Percentiles rank a stretch among this genome's conserved stretches.
Evolutionary conservation across 2,797 vertebrate species (phyloP).

Genomic region (Myripristis murdjan): DNA sequence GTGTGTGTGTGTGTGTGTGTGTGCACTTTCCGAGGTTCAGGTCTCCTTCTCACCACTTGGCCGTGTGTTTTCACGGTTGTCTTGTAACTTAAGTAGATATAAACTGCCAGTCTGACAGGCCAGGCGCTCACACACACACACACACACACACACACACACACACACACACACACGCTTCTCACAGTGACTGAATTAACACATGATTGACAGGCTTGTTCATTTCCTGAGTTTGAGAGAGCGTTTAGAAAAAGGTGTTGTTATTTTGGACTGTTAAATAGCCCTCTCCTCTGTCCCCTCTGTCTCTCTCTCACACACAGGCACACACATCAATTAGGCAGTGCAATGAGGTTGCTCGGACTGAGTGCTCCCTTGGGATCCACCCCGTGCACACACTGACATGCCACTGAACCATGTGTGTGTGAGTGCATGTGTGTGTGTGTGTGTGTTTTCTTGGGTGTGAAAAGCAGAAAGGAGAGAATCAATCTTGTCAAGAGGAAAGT

Average conservation of each 20-base stretch:
- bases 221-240: constrained; percentile 34
- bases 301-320: constrained; percentile 19
- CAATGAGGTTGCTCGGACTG: constrained; percentile 56
- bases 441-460: constrained; percentile 2
- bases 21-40: constrained; percentile 17
- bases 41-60: constrained; percentile 42
- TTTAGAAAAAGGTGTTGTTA: constrained; percentile 39
- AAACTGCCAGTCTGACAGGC: constrained; percentile 50
- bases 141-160: no score
- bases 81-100: constrained; percentile 43
- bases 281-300: not conserved
- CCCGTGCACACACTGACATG: constrained; percentile 30
- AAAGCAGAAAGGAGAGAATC: constrained; percentile 7
- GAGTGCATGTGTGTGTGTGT: constrained; percentile 21
- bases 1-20: not conserved
- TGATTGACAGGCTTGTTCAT: constrained; percentile 68
- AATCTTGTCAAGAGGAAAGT: constrained; percentile 13
- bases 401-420: constrained; percentile 38
- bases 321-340: constrained; percentile 64
- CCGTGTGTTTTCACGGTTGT: constrained; percentile 62
- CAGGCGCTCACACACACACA: no score
- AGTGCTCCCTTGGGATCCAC: constrained; percentile 37
- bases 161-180: constrained; percentile 33
- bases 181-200: constrained; percentile 50
- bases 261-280: constrained; percentile 25